phyloP scores from a whole-genome alignment of 2,797 vertebrate genomes.

The Crypturellus tataupa region DNA sequence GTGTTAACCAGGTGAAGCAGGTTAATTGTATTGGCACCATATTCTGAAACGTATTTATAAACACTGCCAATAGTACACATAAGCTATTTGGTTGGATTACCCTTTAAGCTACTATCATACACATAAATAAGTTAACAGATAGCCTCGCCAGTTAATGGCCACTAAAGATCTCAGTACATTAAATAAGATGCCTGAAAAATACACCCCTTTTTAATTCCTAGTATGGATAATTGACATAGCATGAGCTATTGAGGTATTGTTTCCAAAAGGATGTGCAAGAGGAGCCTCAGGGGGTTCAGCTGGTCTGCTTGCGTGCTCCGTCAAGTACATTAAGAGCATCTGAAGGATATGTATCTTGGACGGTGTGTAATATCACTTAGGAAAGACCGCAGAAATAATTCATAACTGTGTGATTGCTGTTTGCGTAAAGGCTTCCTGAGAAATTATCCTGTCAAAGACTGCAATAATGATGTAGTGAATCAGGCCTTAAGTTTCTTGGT shows the following conservation, averaged over 20 bases:
- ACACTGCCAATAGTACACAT: too few relatives aligned
- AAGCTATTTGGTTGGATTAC: neutral
- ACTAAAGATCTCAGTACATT: neutral
- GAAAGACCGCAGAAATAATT: constrained; percentile 8
- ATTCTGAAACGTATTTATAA: neutral
- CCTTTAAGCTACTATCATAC: neutral
- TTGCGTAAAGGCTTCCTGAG: neutral
- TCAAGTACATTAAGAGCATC: neutral
- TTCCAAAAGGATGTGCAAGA: neutral
- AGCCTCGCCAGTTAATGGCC: neutral
- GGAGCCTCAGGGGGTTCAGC: neutral
- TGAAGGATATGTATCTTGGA: neutral
- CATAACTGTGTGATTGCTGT: neutral
- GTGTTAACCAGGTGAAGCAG: neutral
- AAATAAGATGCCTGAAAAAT: neutral
- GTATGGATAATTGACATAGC: neutral
- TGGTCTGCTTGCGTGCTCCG: neutral
- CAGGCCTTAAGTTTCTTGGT: neutral
- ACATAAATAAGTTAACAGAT: constrained; percentile 11
- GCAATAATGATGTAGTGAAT: neutral
- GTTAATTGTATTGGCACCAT: neutral
- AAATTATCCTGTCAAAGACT: neutral
- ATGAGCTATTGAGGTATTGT: neutral
- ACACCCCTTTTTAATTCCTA: neutral
- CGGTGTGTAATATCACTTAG: neutral